A percentile compares a stretch with the other conserved stretches of the same genome.
phyloP scores from a whole-genome alignment of 2,888 invertebrate genomes.

The Enchytraeus crypticus region DNA sequence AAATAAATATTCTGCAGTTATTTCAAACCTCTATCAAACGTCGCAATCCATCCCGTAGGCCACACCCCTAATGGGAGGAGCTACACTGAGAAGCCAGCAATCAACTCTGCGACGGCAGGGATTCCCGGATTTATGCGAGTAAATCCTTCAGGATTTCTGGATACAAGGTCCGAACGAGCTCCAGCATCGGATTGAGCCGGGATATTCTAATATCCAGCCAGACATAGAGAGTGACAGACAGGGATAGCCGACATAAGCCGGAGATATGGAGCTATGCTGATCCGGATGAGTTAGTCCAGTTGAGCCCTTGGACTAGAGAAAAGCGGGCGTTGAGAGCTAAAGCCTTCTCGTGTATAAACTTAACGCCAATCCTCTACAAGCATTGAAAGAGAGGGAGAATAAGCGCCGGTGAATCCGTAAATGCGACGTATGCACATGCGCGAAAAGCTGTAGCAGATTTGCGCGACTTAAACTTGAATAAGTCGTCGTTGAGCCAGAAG shows the following conservation, averaged over 20 bases:
- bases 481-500: slow-evolving; percentile 5
- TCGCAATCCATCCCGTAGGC: too few species aligned
- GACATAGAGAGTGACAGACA: too few species aligned
- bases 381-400: too few species aligned
- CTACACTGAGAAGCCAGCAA: too few species aligned
- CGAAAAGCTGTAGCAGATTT: neutral
- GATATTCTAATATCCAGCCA: too few species aligned
- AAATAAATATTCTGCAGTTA: too few species aligned
- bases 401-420: too few species aligned
- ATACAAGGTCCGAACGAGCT: neutral
- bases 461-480: slow-evolving; percentile 8
- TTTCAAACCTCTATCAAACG: too few species aligned
- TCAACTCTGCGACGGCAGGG: neutral
- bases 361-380: neutral
- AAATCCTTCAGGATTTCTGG: slow-evolving; percentile 9
- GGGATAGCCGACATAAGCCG: too few species aligned
- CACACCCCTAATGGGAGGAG: too few species aligned
- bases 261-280: neutral
- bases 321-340: too few species aligned
- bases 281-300: neutral
- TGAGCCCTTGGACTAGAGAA: too few species aligned
- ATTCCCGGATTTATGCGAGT: slow-evolving; percentile 1
- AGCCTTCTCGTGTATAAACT: neutral
- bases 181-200: neutral
- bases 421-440: neutral